Evolutionary conservation across 37 sponge, comb jelly and placozoan species (phyloP).

Genomic region (Eunapius fragilis): DNA sequence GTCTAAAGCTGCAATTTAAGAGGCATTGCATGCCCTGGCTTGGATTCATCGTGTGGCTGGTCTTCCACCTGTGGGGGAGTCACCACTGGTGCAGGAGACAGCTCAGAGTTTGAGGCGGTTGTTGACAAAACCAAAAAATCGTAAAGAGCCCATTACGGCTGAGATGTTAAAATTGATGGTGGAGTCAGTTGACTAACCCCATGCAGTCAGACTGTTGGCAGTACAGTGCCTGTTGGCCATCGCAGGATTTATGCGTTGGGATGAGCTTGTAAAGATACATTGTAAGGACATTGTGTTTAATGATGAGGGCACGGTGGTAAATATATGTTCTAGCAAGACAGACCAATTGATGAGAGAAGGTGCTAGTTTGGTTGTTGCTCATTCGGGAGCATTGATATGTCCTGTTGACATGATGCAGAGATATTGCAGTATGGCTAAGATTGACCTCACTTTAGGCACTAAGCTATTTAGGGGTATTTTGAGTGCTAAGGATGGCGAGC

Average conservation of each 20-base stretch:
- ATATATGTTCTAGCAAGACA: background rate
- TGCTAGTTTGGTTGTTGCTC: background rate
- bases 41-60: slow-evolving; percentile 7
- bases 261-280: background rate
- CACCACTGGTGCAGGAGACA: background rate
- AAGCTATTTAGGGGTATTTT: background rate
- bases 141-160: background rate
- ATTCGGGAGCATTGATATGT: background rate
- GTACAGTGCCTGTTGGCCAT: background rate
- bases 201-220: background rate
- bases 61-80: background rate
- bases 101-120: background rate
- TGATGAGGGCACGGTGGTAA: background rate
- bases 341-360: slow-evolving; percentile 1
- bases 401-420: slow-evolving; percentile 6
- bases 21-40: slow-evolving; percentile 19
- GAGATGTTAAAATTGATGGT: background rate
- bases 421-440: background rate
- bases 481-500: too few relatives aligned
- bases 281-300: background rate
- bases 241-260: background rate
- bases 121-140: background rate
- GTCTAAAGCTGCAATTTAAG: slow-evolving; percentile 13
- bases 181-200: background rate
- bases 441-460: background rate